A percentile compares a stretch with the other conserved stretches of the same genome.
Evolutionary conservation across 2,888 invertebrate genomes (phyloP).

Genomic region (Drosophila hawaiiensis): DNA sequence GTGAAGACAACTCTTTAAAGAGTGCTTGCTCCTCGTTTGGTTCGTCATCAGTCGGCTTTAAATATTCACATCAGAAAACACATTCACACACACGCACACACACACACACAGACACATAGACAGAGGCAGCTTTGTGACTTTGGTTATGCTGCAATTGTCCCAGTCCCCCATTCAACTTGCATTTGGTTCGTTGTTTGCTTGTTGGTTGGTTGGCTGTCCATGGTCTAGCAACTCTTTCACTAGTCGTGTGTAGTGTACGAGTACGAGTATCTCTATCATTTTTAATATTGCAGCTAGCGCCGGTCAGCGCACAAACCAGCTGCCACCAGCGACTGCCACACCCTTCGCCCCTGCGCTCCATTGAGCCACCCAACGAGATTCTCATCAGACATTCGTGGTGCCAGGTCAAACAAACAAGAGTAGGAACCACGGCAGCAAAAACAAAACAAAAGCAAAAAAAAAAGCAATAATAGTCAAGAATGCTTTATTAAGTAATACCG

Average conservation of each 20-base stretch:
- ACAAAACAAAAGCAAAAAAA: neutral
- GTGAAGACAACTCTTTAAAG: neutral
- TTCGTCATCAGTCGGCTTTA: neutral
- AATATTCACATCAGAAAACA: neutral
- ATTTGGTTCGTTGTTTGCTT: constrained; percentile 17
- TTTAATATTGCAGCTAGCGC: constrained; percentile 56
- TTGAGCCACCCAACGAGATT: neutral
- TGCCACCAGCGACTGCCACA: neutral
- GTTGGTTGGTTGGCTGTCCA: constrained; percentile 10
- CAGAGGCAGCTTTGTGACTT: constrained; percentile 17
- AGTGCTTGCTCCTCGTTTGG: neutral
- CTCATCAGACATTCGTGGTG: constrained; percentile 8
- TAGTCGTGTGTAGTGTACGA: constrained; percentile 7
- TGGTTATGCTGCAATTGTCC: neutral
- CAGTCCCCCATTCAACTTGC: constrained; percentile 1
- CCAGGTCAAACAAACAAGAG: constrained; percentile 3
- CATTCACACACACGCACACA: neutral
- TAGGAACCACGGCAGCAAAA: neutral
- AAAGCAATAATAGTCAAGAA: neutral
- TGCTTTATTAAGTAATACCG: neutral
- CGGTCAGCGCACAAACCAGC: constrained; percentile 18
- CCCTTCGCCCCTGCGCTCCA: neutral
- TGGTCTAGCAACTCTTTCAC: constrained; percentile 45
- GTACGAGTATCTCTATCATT: constrained; percentile 37
- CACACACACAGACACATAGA: constrained; percentile 1